Conservation (phyloP, 23 tunicate genomes). For the Diplosoma virens region DNA sequence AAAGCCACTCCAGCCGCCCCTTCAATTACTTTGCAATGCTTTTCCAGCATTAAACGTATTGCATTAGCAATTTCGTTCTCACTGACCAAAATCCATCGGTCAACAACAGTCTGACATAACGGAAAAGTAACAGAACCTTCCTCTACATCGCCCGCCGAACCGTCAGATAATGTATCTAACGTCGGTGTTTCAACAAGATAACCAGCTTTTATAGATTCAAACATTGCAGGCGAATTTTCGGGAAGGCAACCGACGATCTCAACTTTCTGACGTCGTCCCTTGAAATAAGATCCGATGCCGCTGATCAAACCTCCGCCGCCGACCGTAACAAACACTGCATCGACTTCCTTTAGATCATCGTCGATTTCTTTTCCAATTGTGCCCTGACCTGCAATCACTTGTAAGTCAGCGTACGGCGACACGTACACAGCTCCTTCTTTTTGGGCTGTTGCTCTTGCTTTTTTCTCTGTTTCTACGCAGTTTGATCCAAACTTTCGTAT, state of each 20-base stretch:
- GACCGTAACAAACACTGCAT: slow-evolving; percentile 85
- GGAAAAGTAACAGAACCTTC: slow-evolving; percentile 59
- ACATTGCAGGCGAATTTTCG: slow-evolving; percentile 76
- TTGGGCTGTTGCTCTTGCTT: slow-evolving; percentile 53
- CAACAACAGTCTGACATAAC: slow-evolving; percentile 60
- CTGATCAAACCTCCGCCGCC: slow-evolving; percentile 93
- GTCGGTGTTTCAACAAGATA: slow-evolving; percentile 61
- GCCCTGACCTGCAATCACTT: slow-evolving; percentile 83
- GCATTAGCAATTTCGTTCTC: slow-evolving; percentile 86
- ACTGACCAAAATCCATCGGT: slow-evolving; percentile 75
- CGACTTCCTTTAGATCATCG: slow-evolving; percentile 53
- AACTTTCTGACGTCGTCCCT: neutral
- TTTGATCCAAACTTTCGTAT: slow-evolving; percentile 55
- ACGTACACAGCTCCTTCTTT: slow-evolving; percentile 34
- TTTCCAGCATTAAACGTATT: slow-evolving; percentile 51
- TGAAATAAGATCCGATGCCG: slow-evolving; percentile 75
- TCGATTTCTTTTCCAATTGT: slow-evolving; percentile 75
- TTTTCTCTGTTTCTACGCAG: slow-evolving; percentile 69
- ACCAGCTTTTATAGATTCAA: slow-evolving; percentile 79
- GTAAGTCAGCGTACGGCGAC: slow-evolving; percentile 87
- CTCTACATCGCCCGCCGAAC: slow-evolving; percentile 88
- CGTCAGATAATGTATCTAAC: slow-evolving; percentile 87
- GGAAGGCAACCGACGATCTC: slow-evolving; percentile 88
- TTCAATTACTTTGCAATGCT: slow-evolving; percentile 80
- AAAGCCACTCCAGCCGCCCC: slow-evolving; percentile 95